phyloP scores from a whole-genome alignment of 2,113 vertebrate species.

The Rhinolophus sinicus region DNA sequence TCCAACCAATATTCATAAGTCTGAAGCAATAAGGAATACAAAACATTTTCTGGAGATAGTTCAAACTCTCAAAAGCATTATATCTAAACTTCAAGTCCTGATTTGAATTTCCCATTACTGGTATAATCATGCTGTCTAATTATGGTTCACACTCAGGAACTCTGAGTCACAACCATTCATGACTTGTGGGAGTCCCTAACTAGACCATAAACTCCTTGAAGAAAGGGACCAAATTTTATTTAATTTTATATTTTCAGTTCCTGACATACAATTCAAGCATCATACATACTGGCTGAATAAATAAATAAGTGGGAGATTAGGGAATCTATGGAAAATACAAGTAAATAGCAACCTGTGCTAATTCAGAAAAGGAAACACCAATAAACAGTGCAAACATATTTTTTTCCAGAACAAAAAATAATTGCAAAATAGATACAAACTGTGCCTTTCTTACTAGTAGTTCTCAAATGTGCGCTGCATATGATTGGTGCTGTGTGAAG shows the following conservation, averaged over 20 bases:
- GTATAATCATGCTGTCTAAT: background rate
- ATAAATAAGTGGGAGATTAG: background rate
- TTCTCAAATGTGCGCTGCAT: background rate
- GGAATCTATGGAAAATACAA: background rate
- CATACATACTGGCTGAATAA: background rate
- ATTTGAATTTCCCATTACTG: background rate
- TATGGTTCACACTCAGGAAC: background rate
- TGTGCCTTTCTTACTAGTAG: background rate
- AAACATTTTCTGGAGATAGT: conserved; percentile 1
- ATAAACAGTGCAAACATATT: background rate
- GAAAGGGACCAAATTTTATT: background rate
- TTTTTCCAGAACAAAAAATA: background rate
- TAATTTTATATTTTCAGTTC: background rate
- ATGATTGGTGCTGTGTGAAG: background rate
- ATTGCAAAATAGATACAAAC: background rate
- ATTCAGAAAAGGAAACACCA: background rate
- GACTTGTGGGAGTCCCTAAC: background rate
- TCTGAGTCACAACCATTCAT: background rate
- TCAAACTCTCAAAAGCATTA: conserved; percentile 10
- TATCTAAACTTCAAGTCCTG: conserved; percentile 20
- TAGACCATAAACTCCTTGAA: conserved; percentile 24
- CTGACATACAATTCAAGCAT: background rate
- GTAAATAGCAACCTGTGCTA: background rate
- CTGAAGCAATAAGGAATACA: background rate
- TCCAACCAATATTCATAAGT: conserved; percentile 16